phyloP scores from a whole-genome alignment of 2,113 vertebrate species.

The Gobius niger region DNA sequence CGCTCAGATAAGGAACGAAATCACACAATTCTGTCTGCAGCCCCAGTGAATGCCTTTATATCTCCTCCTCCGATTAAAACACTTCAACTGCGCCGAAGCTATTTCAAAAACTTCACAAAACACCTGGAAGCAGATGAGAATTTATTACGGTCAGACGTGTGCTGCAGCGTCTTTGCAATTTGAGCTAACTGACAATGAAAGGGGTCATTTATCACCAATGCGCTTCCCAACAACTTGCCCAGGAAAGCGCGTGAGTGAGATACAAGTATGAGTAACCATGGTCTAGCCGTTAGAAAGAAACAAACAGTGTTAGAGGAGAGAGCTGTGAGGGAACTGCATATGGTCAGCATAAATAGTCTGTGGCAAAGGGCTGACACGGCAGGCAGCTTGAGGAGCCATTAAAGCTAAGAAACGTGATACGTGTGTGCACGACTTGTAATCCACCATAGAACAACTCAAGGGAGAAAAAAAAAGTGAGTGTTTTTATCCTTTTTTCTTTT shows the following conservation, averaged over 20 bases:
- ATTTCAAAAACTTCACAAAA: slow-evolving; percentile 4
- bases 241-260: slow-evolving; percentile 16
- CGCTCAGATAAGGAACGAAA: slow-evolving; percentile 49
- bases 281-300: slow-evolving; percentile 36
- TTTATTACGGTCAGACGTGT: background rate
- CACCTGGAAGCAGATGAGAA: slow-evolving; percentile 2
- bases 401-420: slow-evolving; percentile 36
- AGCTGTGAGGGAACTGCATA: slow-evolving; percentile 23
- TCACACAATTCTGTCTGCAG: slow-evolving; percentile 17
- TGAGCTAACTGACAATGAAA: slow-evolving; percentile 9
- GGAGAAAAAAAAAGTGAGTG: background rate
- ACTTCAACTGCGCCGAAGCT: slow-evolving; percentile 10
- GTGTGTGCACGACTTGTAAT: slow-evolving; percentile 19
- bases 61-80: slow-evolving; percentile 41
- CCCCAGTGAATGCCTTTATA: slow-evolving; percentile 36
- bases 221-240: slow-evolving; percentile 11
- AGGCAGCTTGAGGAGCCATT: slow-evolving; percentile 26
- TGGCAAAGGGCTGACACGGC: slow-evolving; percentile 53
- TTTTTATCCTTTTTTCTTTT: too few relatives aligned
- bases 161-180: slow-evolving; percentile 2
- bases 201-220: slow-evolving; percentile 21
- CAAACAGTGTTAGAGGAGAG: slow-evolving; percentile 42
- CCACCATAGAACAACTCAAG: slow-evolving; percentile 3
- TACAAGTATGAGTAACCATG: slow-evolving; percentile 16
- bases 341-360: slow-evolving; percentile 51